These are phyloP conservation scores for Diachasmimorpha longicaudata DNA, from an alignment of 1,140 invertebrate species.

Conservation along the genomic window DNA sequence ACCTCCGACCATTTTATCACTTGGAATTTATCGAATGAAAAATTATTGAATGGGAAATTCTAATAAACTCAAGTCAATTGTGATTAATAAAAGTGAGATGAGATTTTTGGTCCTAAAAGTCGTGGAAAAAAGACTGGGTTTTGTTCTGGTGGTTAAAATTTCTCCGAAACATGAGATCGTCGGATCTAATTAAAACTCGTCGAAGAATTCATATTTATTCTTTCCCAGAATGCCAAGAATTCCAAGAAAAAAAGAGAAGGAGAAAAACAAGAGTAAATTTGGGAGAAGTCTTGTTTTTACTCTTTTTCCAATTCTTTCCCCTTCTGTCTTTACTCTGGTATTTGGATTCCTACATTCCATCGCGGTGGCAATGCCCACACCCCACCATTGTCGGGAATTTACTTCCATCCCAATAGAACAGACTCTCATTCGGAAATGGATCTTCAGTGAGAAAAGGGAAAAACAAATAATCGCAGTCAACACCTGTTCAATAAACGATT, in stretches of 20 bases:
- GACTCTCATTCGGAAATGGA: neutral
- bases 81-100: too few relatives aligned
- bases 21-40: too few relatives aligned
- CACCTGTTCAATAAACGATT: too few relatives aligned
- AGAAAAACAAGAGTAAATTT: neutral
- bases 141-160: too few relatives aligned
- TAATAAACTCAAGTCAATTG: too few relatives aligned
- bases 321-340: neutral
- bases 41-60: too few relatives aligned
- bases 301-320: neutral
- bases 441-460: too few relatives aligned
- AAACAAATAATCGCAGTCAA: too few relatives aligned
- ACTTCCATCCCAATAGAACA: neutral
- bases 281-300: neutral
- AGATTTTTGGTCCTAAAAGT: too few relatives aligned
- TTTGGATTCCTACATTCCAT: neutral
- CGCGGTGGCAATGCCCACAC: neutral
- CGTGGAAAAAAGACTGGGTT: too few relatives aligned
- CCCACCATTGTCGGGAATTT: neutral
- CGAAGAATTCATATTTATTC: neutral
- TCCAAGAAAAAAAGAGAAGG: neutral
- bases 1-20: too few relatives aligned
- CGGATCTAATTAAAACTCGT: neutral
- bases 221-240: neutral
- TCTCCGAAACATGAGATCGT: too few relatives aligned